Percentiles rank a stretch among this genome's conserved stretches.
phyloP scores from a whole-genome alignment of 2,797 vertebrate species.

The Danionella dracula region DNA sequence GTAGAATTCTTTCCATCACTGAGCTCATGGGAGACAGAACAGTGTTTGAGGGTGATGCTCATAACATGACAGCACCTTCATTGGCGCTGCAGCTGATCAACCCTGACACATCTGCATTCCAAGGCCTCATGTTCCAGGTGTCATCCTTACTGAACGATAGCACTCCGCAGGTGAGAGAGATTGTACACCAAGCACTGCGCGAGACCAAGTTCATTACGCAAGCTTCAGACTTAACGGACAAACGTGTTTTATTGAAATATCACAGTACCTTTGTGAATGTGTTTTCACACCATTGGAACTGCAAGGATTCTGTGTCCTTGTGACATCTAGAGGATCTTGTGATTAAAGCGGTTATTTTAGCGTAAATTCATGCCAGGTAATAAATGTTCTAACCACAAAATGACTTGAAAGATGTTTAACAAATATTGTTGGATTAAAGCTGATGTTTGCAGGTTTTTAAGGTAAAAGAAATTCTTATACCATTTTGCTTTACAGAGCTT shows the following conservation, averaged over 20 bases:
- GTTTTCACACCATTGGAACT: slow-evolving; percentile 3
- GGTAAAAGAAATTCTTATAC: too few species aligned
- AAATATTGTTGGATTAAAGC: background rate
- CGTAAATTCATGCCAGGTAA: background rate
- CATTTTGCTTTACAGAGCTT: too few species aligned
- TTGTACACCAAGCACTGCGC: background rate
- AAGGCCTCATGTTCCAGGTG: slow-evolving; percentile 76
- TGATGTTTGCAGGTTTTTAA: too few species aligned
- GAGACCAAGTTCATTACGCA: background rate
- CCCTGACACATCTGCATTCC: slow-evolving; percentile 62
- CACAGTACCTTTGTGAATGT: background rate
- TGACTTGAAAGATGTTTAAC: background rate
- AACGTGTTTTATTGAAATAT: slow-evolving; percentile 18
- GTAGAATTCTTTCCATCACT: slow-evolving; percentile 76
- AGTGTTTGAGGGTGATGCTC: slow-evolving; percentile 60
- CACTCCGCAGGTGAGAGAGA: slow-evolving; percentile 68
- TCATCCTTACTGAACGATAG: slow-evolving; percentile 50
- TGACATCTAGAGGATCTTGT: background rate
- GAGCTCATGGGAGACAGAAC: slow-evolving; percentile 73
- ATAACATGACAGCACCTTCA: slow-evolving; percentile 56
- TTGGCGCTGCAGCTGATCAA: slow-evolving; percentile 71
- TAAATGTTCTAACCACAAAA: background rate
- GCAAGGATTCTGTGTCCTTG: slow-evolving; percentile 16
- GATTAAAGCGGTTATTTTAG: slow-evolving; percentile 13
- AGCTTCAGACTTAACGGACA: background rate